phyloP scores from a whole-genome alignment of 2,888 invertebrate genomes.

The Scotopteryx bipunctaria region DNA sequence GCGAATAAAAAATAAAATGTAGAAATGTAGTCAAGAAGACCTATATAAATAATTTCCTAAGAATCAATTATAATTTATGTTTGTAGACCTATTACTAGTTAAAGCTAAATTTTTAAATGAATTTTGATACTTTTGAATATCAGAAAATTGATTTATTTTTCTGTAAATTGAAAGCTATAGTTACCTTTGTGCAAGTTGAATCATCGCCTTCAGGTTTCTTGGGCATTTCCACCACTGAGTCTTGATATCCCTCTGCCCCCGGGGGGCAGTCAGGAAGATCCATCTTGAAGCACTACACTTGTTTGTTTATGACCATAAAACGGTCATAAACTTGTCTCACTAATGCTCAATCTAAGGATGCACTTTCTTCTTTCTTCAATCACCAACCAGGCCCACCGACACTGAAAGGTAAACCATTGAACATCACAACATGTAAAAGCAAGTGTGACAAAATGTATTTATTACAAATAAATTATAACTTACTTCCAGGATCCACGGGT shows the following conservation, averaged over 20 bases:
- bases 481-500: conserved; percentile 57
- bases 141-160: not conserved
- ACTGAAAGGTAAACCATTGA: conserved; percentile 60
- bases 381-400: conserved; percentile 37
- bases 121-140: not conserved
- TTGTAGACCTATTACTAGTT: not conserved
- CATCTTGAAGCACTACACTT: conserved; percentile 78
- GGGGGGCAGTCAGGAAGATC: conserved; percentile 78
- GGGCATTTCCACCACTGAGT: conserved; percentile 68
- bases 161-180: conserved; percentile 47
- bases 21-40: not conserved
- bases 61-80: not conserved
- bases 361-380: conserved; percentile 52
- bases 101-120: not conserved
- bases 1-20: not conserved
- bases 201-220: conserved; percentile 60
- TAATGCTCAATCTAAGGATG: conserved; percentile 39
- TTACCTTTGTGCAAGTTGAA: conserved; percentile 70
- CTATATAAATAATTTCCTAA: not conserved
- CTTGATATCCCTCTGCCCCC: conserved; percentile 76
- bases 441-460: conserved; percentile 39
- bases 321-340: conserved; percentile 64
- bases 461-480: conserved; percentile 55
- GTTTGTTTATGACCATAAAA: conserved; percentile 69
- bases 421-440: conserved; percentile 38